Evolutionary conservation across 2,888 invertebrate genomes (phyloP).

Genomic region (Crematogaster levior): DNA sequence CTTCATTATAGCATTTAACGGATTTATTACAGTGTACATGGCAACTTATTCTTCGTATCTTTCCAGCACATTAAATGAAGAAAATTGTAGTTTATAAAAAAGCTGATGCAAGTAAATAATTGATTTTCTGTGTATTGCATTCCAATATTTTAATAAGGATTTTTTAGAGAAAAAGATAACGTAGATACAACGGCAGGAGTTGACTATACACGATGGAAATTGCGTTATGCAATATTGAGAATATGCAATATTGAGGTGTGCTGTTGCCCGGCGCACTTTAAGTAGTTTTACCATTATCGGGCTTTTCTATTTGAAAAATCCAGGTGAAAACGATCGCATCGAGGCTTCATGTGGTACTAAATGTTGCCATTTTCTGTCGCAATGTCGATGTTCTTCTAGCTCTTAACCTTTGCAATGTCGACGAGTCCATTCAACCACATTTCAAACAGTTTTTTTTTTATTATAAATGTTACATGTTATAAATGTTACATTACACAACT

Average conservation of each 20-base stretch:
- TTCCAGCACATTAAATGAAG: too few relatives aligned
- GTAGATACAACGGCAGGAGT: background rate
- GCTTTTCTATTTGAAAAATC: background rate
- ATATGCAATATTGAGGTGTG: too few relatives aligned
- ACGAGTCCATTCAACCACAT: background rate
- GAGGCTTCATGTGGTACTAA: conserved; percentile 1
- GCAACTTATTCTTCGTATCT: background rate
- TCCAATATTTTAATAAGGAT: background rate
- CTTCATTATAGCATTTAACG: conserved; percentile 1
- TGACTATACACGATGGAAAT: conserved; percentile 73
- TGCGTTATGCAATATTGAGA: conserved; percentile 80
- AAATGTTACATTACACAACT: background rate
- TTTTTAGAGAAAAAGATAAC: background rate
- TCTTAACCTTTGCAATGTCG: conserved; percentile 5
- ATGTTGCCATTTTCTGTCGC: conserved; percentile 11
- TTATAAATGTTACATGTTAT: too few relatives aligned
- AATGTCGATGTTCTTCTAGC: background rate
- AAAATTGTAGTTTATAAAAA: conserved; percentile 1
- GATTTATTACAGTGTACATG: background rate
- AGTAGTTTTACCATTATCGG: conserved; percentile 24
- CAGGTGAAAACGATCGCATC: background rate
- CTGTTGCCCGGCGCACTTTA: conserved; percentile 32
- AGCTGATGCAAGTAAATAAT: background rate
- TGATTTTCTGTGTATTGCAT: background rate
- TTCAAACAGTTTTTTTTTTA: conserved; percentile 4